These are phyloP conservation scores for Isaurus tuberculatus DNA, from an alignment of 92 coral and sea anemone species.

Conservation along the genomic window DNA sequence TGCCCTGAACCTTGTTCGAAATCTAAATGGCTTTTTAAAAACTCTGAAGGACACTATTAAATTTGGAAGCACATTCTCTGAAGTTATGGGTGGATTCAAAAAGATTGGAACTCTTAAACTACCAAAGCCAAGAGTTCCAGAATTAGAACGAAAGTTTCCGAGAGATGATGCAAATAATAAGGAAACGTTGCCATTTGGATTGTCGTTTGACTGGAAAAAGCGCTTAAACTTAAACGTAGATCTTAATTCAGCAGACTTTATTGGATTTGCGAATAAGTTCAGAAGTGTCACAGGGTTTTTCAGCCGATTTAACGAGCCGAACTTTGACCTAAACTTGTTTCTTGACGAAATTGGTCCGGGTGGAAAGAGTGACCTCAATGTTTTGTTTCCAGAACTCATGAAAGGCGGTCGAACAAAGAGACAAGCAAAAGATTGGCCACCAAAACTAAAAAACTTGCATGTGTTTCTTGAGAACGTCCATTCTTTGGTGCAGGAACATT, in stretches of 20 bases:
- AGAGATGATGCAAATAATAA: constrained; percentile 2
- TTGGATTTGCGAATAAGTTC: constrained; percentile 59
- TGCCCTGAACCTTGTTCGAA: constrained; percentile 78
- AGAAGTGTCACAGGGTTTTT: constrained; percentile 68
- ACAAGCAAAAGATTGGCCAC: constrained; percentile 22
- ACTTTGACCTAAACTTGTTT: constrained; percentile 72
- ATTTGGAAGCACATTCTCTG: constrained; percentile 82
- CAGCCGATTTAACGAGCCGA: constrained; percentile 67
- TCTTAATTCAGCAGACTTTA: constrained; percentile 66
- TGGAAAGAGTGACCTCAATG: constrained; percentile 55
- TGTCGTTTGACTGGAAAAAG: constrained; percentile 80
- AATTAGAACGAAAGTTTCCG: constrained; percentile 42
- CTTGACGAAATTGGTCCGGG: constrained; percentile 80
- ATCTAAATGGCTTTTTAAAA: constrained; percentile 72
- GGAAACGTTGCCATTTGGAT: constrained; percentile 63
- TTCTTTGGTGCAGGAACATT: constrained; percentile 62
- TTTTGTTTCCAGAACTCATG: constrained; percentile 56
- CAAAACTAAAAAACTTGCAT: constrained; percentile 54
- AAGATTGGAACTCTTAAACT: constrained; percentile 62
- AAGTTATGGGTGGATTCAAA: constrained; percentile 73
- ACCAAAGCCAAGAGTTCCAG: constrained; percentile 55
- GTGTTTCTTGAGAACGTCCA: constrained; percentile 71
- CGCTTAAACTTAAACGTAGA: constrained; percentile 75
- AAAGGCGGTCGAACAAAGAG: constrained; percentile 39
- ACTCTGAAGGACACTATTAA: constrained; percentile 59